Evolutionary conservation across 2,113 vertebrate genomes (phyloP).

Genomic region (Colaptes auratus): DNA sequence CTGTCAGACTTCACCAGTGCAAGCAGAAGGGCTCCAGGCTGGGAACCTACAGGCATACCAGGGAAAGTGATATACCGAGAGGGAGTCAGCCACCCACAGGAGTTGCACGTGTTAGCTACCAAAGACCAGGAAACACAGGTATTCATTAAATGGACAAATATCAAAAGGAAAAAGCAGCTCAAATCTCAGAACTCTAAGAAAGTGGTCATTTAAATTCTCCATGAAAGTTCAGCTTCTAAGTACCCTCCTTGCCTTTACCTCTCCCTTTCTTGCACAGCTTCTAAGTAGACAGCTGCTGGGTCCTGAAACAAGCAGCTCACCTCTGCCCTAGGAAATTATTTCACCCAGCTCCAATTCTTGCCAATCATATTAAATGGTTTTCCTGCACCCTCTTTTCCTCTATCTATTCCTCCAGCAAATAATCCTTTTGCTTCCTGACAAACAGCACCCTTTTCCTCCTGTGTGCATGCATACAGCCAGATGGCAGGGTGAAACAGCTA

Average conservation of each 20-base stretch:
- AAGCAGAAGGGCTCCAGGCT: neutral
- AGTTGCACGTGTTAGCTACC: neutral
- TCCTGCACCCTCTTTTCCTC: neutral
- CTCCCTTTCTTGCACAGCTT: neutral
- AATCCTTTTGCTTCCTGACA: constrained; percentile 35
- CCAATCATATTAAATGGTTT: neutral
- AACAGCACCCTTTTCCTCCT: constrained; percentile 57
- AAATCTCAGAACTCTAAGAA: neutral
- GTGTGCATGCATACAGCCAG: constrained; percentile 13
- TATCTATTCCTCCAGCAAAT: neutral
- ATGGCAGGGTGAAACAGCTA: constrained; percentile 50
- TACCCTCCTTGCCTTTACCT: neutral
- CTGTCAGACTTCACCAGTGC: neutral
- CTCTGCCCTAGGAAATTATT: neutral
- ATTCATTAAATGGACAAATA: neutral
- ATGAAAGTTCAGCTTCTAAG: neutral
- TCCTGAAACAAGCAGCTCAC: neutral
- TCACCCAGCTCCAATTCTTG: neutral
- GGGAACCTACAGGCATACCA: neutral
- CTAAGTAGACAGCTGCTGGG: neutral
- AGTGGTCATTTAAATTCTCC: neutral
- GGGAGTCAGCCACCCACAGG: neutral
- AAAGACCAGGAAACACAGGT: neutral
- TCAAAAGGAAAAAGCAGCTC: neutral
- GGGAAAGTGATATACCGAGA: neutral